phyloP scores from a whole-genome alignment of 2,113 vertebrate genomes.

The Noturus placidus region DNA sequence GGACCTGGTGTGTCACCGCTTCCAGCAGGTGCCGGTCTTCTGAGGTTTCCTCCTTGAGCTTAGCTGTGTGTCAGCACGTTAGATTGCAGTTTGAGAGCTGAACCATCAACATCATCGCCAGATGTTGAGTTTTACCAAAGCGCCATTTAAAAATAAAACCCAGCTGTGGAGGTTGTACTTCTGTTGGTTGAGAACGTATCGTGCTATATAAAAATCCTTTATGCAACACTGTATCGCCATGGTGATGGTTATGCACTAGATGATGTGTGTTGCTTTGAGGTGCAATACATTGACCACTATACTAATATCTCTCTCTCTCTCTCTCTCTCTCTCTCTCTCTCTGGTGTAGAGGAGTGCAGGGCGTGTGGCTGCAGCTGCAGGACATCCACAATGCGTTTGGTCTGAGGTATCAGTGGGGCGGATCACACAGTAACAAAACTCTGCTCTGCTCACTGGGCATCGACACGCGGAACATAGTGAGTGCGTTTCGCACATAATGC shows the following conservation, averaged over 20 bases:
- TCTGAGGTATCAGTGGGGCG: conserved; percentile 93
- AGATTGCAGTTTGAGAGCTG: background rate
- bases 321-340: conserved; percentile 1
- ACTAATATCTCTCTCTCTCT: background rate
- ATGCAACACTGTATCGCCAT: background rate
- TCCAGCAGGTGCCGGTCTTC: background rate
- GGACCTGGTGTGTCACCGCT: background rate
- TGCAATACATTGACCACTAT: background rate
- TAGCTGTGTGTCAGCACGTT: background rate
- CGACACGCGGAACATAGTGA: conserved; percentile 96
- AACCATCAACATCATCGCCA: background rate
- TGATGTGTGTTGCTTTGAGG: background rate
- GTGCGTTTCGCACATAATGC: conserved; percentile 54
- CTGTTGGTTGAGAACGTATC: background rate
- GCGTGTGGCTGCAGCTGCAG: conserved; percentile 87
- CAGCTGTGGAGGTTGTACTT: background rate
- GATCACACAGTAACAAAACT: conserved; percentile 95
- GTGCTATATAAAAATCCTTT: background rate
- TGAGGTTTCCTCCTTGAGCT: background rate
- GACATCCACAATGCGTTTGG: conserved; percentile 89
- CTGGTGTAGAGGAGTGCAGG: conserved; percentile 71
- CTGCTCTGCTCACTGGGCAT: conserved; percentile 95
- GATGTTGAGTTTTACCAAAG: background rate
- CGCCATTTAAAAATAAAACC: background rate
- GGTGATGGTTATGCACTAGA: background rate